These are phyloP conservation scores for Rhopalosiphum maidis DNA, from an alignment of 1,140 invertebrate genomes.

Conservation along the genomic window DNA sequence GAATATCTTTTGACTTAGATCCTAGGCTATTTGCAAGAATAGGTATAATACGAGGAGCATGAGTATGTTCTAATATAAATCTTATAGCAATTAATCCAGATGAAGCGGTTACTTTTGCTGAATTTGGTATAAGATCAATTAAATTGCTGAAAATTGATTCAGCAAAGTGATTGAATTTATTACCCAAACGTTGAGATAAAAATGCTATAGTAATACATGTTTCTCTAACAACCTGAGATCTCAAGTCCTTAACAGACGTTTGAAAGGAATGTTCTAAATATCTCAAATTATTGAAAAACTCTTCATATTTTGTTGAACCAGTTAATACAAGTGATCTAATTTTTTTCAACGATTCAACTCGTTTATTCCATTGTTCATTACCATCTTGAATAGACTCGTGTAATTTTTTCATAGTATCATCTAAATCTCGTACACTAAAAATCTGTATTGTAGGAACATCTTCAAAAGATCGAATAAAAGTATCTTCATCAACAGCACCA, in stretches of 20 bases:
- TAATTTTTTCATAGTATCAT: slow-evolving; percentile 81
- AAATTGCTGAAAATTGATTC: slow-evolving; percentile 81
- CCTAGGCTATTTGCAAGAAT: slow-evolving; percentile 81
- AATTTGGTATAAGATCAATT: slow-evolving; percentile 93
- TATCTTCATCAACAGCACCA: slow-evolving; percentile 87
- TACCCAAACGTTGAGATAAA: slow-evolving; percentile 82
- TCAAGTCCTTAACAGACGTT: slow-evolving; percentile 85
- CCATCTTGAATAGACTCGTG: slow-evolving; percentile 78
- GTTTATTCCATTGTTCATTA: slow-evolving; percentile 90
- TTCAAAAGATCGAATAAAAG: slow-evolving; percentile 86
- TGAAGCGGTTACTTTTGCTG: slow-evolving; percentile 93
- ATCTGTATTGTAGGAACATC: slow-evolving; percentile 81
- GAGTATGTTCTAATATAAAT: slow-evolving; percentile 89
- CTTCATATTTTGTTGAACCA: slow-evolving; percentile 80
- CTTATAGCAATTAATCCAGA: slow-evolving; percentile 85
- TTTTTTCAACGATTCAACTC: slow-evolving; percentile 87
- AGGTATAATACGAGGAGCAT: slow-evolving; percentile 83
- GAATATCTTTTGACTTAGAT: slow-evolving; percentile 92
- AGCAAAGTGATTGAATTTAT: slow-evolving; percentile 84
- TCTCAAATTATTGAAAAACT: slow-evolving; percentile 82
- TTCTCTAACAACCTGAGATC: slow-evolving; percentile 89
- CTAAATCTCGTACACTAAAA: slow-evolving; percentile 83
- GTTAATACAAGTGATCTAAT: slow-evolving; percentile 82
- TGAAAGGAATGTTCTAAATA: slow-evolving; percentile 82
- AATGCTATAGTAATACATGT: slow-evolving; percentile 93